These are phyloP conservation scores for Elachura formosa DNA, from an alignment of 2,113 vertebrate species.

Conservation along the genomic window DNA sequence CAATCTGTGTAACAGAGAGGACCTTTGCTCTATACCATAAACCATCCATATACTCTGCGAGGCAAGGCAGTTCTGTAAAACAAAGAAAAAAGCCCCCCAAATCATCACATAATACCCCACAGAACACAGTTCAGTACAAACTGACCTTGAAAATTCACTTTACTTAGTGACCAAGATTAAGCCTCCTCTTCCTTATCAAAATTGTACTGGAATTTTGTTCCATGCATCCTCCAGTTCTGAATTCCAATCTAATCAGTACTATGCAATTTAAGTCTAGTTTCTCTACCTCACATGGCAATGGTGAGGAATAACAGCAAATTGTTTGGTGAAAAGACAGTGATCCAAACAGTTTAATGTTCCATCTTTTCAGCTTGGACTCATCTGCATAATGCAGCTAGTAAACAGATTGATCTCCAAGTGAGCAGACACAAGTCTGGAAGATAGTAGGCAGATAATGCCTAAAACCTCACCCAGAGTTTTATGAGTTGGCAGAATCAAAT, in stretches of 20 bases:
- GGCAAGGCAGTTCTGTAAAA: conserved; percentile 82
- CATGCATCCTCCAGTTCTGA: background rate
- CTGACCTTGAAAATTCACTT: background rate
- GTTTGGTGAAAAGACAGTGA: background rate
- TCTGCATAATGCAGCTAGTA: background rate
- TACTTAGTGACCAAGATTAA: background rate
- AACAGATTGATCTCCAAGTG: background rate
- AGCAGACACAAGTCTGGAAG: background rate
- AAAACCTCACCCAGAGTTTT: background rate
- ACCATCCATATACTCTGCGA: conserved; percentile 87
- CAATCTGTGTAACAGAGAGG: conserved; percentile 69
- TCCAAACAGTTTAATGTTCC: background rate
- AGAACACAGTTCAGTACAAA: background rate
- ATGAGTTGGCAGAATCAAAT: background rate
- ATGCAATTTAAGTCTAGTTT: background rate
- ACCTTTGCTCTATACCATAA: conserved; percentile 85
- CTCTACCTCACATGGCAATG: background rate
- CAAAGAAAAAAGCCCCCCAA: background rate
- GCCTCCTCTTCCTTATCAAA: background rate
- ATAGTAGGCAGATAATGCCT: background rate
- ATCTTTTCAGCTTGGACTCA: background rate
- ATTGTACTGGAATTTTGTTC: background rate
- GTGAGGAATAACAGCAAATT: background rate
- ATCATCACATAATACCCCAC: background rate
- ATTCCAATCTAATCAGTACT: background rate